Evolutionary conservation across 2,113 vertebrate genomes (phyloP).

Genomic region (Puffinus mauretanicus): DNA sequence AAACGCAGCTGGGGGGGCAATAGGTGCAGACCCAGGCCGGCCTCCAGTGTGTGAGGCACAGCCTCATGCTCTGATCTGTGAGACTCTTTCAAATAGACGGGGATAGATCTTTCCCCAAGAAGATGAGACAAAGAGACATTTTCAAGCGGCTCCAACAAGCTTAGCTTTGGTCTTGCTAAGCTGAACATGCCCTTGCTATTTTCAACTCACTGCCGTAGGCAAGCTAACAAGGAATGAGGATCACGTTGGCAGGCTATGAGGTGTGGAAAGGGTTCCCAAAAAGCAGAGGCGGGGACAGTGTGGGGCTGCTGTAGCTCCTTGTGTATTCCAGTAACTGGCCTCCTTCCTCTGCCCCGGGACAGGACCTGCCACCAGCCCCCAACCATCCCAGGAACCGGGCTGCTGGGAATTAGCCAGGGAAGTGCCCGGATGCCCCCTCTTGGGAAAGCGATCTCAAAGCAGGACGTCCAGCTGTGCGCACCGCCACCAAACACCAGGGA

Average conservation of each 20-base stretch:
- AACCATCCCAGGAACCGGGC: neutral
- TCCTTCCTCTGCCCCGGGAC: neutral
- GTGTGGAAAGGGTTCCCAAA: neutral
- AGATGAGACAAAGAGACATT: neutral
- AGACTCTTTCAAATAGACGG: neutral
- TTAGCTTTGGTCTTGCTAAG: neutral
- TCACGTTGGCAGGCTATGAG: neutral
- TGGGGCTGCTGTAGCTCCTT: neutral
- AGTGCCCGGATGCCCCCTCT: neutral
- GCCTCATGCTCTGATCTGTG: neutral
- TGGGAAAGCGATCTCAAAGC: neutral
- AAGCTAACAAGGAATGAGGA: neutral
- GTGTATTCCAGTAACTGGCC: neutral
- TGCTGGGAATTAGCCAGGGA: neutral
- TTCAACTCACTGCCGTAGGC: neutral
- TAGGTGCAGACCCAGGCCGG: neutral
- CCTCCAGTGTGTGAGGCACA: neutral
- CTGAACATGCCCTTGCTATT: neutral
- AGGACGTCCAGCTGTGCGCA: neutral
- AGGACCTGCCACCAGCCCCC: neutral
- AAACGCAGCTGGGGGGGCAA: fast-evolving
- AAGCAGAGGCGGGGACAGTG: neutral
- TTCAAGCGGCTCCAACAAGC: neutral
- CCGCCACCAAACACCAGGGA: neutral
- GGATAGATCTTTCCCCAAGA: neutral